Evolutionary conservation across 2,888 invertebrate species (phyloP).

Genomic region (Abrostola tripartita): DNA sequence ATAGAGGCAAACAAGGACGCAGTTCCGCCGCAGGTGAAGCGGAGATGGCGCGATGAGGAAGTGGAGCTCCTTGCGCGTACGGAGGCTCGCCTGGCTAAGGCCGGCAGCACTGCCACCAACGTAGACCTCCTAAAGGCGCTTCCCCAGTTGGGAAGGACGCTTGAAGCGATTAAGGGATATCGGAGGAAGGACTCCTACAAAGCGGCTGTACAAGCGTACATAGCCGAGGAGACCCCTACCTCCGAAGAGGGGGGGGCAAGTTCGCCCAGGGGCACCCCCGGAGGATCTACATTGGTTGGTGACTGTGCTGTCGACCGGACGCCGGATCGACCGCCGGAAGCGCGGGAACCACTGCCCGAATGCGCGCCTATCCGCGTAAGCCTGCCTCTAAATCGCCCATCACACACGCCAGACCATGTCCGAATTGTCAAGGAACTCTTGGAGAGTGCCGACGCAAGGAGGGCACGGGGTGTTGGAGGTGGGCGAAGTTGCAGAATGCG

Average conservation of each 20-base stretch:
- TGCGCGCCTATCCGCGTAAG: no score
- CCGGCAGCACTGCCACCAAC: not conserved
- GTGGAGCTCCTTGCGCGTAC: conserved; percentile 6
- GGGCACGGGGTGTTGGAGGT: conserved; percentile 1
- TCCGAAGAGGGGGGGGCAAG: not conserved
- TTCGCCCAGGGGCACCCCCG: not conserved
- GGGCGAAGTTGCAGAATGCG: not conserved
- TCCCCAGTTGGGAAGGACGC: conserved; percentile 7
- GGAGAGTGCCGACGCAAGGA: not conserved
- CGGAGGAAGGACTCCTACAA: conserved; percentile 14
- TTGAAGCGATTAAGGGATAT: conserved; percentile 3
- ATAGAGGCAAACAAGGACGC: conserved; percentile 12
- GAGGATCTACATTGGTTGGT: not conserved
- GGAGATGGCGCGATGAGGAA: conserved; percentile 21
- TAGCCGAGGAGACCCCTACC: not conserved
- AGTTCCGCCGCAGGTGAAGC: conserved; percentile 20
- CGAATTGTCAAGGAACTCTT: no score
- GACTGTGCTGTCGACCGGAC: not conserved
- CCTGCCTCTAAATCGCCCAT: no score
- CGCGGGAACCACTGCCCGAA: rapidly evolving
- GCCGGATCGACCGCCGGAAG: not conserved
- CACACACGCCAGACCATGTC: no score
- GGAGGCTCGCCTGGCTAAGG: conserved; percentile 15
- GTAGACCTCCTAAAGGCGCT: not conserved
- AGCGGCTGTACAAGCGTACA: conserved; percentile 18